These are phyloP conservation scores for Lamellibrachia columna DNA, from an alignment of 2,888 invertebrate species.

Conservation along the genomic window DNA sequence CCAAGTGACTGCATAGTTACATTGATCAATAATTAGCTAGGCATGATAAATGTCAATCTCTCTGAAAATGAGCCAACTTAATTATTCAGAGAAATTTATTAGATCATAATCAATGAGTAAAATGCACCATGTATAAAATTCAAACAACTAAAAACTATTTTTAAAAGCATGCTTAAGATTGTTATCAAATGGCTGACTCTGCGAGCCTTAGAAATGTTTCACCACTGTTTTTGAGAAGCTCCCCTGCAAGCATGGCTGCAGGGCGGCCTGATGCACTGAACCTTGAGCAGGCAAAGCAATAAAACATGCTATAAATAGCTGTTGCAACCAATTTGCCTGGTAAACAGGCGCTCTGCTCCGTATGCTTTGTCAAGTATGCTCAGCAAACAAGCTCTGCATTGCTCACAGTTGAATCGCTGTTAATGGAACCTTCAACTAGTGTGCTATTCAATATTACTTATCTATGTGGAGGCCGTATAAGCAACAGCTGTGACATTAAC, in stretches of 20 bases:
- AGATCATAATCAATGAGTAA: background rate
- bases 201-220: background rate
- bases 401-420: constrained; percentile 1
- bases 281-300: constrained; percentile 16
- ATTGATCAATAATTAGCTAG: background rate
- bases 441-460: constrained; percentile 16
- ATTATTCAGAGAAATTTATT: background rate
- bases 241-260: background rate
- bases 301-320: constrained; percentile 16
- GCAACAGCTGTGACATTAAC: background rate
- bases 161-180: background rate
- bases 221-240: background rate
- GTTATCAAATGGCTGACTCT: background rate
- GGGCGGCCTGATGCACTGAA: constrained; percentile 11
- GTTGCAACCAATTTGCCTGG: background rate
- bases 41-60: background rate
- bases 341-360: background rate
- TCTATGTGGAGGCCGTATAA: background rate
- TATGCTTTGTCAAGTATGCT: constrained; percentile 11
- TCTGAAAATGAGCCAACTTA: background rate
- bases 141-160: background rate
- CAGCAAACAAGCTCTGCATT: background rate
- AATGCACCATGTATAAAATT: background rate
- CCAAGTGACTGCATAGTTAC: background rate
- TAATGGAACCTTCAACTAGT: constrained; percentile 9